Evolutionary conservation across 2,888 invertebrate genomes (phyloP).

Genomic region (Orthosia gracilis): DNA sequence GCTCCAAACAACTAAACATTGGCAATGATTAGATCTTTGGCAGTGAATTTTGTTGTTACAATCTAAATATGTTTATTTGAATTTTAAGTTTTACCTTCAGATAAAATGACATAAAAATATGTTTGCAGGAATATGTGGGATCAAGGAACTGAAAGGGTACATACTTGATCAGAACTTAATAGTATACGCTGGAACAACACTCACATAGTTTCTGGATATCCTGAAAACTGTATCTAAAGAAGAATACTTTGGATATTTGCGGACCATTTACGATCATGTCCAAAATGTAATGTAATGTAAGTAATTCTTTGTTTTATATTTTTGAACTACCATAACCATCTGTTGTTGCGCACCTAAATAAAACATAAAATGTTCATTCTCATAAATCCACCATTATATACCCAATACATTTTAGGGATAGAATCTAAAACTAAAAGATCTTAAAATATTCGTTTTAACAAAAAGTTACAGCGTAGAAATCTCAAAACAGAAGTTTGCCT

Average conservation of each 20-base stretch:
- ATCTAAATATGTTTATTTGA: slow-evolving; percentile 65
- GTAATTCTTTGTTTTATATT: slow-evolving; percentile 54
- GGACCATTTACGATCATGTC: slow-evolving; percentile 91
- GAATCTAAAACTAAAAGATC: background rate
- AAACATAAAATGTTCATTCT: too few species aligned
- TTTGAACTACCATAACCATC: too few species aligned
- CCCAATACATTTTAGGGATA: too few species aligned
- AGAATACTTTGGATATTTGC: slow-evolving; percentile 91
- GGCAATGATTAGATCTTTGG: background rate
- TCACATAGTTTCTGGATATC: slow-evolving; percentile 88
- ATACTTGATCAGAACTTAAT: slow-evolving; percentile 81
- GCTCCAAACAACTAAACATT: background rate
- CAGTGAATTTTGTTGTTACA: background rate
- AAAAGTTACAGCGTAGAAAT: slow-evolving; percentile 35
- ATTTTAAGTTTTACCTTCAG: background rate
- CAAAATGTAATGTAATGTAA: slow-evolving; percentile 93
- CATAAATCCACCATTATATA: too few species aligned
- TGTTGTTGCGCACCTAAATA: too few species aligned
- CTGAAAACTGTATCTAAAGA: slow-evolving; percentile 73
- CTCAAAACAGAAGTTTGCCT: slow-evolving; percentile 40
- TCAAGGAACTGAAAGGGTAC: slow-evolving; percentile 90
- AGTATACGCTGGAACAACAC: slow-evolving; percentile 90
- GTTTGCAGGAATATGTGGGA: slow-evolving; percentile 82
- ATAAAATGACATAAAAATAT: slow-evolving; percentile 50
- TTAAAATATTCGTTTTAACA: slow-evolving; percentile 2